phyloP scores from a whole-genome alignment of 2,113 vertebrate species.

The Catharus bicknelli region DNA sequence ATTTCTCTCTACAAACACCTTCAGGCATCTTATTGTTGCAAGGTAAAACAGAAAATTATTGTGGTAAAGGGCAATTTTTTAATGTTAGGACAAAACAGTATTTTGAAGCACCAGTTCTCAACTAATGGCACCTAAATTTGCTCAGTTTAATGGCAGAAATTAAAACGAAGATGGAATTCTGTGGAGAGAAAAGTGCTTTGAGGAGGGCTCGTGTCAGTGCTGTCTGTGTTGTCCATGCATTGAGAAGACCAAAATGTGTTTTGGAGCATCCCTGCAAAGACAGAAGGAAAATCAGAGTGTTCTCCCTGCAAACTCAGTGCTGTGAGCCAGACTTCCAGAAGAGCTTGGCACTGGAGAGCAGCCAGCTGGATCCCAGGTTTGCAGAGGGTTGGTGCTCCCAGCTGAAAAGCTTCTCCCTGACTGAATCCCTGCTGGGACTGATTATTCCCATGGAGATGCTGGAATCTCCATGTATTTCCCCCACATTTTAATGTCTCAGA shows the following conservation, averaged over 20 bases:
- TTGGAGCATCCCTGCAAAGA: neutral
- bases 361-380: neutral
- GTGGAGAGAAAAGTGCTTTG: neutral
- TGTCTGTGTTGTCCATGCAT: neutral
- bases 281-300: neutral
- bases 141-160: neutral
- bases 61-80: neutral
- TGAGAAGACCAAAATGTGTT: neutral
- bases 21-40: neutral
- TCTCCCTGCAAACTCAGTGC: neutral
- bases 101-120: neutral
- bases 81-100: neutral
- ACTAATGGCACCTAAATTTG: neutral
- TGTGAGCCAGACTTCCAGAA: neutral
- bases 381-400: accelerated
- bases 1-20: neutral
- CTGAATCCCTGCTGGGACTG: neutral
- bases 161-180: neutral
- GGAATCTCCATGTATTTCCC: neutral
- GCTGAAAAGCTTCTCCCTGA: neutral
- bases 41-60: neutral
- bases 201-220: accelerated
- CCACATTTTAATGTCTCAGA: neutral
- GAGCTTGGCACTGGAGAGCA: neutral
- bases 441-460: neutral